phyloP scores from a whole-genome alignment of 2,888 invertebrate species.

The Drosophila antonietae region DNA sequence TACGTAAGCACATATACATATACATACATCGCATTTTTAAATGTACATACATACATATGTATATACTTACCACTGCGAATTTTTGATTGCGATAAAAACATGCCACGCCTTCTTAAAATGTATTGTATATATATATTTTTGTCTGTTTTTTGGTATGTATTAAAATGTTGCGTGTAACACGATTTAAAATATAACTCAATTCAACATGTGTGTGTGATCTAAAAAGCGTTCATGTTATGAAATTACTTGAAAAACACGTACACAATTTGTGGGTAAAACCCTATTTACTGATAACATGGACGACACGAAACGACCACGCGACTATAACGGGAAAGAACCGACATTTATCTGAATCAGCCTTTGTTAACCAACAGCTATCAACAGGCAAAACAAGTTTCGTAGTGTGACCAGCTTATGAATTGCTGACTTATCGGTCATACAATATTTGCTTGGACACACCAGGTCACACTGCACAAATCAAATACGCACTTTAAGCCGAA shows the following conservation, averaged over 20 bases:
- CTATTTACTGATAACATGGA: neutral
- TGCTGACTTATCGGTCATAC: neutral
- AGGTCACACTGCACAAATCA: neutral
- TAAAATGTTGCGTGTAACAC: constrained; percentile 49
- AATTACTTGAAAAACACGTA: constrained; percentile 1
- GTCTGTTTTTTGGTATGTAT: constrained; percentile 45
- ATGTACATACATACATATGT: constrained; percentile 2
- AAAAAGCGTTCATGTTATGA: constrained; percentile 33
- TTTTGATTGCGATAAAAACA: constrained; percentile 47
- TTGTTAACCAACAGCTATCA: neutral
- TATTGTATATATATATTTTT: constrained; percentile 43
- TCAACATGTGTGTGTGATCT: constrained; percentile 48
- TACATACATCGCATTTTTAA: neutral
- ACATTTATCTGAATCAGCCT: neutral
- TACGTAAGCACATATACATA: constrained; percentile 10
- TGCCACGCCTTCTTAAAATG: constrained; percentile 46
- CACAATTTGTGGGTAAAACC: neutral
- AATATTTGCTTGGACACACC: neutral
- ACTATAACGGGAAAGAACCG: constrained; percentile 35
- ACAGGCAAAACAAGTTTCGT: neutral
- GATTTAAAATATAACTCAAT: constrained; percentile 56
- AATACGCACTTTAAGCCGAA: neutral
- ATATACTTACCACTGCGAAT: constrained; percentile 60
- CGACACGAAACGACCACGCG: neutral
- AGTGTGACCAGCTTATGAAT: constrained; percentile 9